A percentile compares a stretch with the other conserved stretches of the same genome.
Evolutionary conservation across 2,888 invertebrate species (phyloP).

Genomic region (Polymixis flavicincta): DNA sequence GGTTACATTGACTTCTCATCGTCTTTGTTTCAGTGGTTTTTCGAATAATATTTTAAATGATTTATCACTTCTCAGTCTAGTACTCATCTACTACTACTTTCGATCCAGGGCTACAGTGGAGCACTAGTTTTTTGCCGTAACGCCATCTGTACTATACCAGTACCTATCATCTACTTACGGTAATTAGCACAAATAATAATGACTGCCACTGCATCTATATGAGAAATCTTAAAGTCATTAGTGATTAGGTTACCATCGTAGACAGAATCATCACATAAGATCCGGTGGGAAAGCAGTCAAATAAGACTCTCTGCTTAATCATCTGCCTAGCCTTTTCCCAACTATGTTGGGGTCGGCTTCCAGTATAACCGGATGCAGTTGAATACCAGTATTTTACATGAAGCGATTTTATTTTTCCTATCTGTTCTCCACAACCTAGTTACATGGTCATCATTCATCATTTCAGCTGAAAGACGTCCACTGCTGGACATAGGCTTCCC

Average conservation of each 20-base stretch:
- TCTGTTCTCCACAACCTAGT: too few relatives aligned
- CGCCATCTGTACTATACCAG: too few relatives aligned
- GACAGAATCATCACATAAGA: not conserved
- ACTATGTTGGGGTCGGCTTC: too few relatives aligned
- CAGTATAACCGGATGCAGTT: not conserved
- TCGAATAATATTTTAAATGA: not conserved
- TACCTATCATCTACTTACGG: conserved; percentile 1
- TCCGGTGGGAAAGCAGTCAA: not conserved
- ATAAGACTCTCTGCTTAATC: not conserved
- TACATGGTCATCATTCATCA: too few relatives aligned
- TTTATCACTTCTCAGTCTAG: not conserved
- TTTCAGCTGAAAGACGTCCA: too few relatives aligned
- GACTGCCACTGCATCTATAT: not conserved
- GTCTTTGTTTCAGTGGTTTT: conserved; percentile 15
- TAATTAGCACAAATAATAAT: conserved; percentile 7
- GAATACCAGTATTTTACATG: not conserved
- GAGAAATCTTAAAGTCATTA: not conserved
- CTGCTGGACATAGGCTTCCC: too few relatives aligned
- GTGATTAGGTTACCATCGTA: not conserved
- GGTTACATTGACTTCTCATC: conserved; percentile 34
- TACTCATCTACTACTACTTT: too few relatives aligned
- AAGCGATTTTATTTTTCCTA: not conserved
- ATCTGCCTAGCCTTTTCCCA: not conserved
- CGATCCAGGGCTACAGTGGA: too few relatives aligned
- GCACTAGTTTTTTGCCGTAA: too few relatives aligned